phyloP scores from a whole-genome alignment of 2,888 invertebrate genomes.

The Leptogaster cylindrica region DNA sequence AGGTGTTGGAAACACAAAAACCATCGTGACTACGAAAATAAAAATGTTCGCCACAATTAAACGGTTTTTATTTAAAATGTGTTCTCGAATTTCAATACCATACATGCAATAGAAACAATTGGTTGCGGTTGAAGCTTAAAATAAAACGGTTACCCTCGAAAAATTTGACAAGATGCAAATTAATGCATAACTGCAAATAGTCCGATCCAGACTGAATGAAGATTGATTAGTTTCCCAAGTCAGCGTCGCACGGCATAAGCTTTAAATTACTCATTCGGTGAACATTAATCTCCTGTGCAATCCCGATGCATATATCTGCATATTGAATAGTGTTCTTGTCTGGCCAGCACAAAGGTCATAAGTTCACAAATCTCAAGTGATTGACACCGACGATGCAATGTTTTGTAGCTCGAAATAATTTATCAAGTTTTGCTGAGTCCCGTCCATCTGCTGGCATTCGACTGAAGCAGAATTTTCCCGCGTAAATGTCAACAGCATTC shows the following conservation, averaged over 20 bases:
- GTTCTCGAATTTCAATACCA: too few relatives aligned
- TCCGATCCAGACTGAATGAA: neutral
- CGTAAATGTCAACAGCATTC: too few relatives aligned
- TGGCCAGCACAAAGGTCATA: conserved; percentile 5
- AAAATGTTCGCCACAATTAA: too few relatives aligned
- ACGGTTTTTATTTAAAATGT: too few relatives aligned
- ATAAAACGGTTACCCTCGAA: too few relatives aligned
- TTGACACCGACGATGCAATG: conserved; percentile 3
- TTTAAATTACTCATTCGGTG: conserved; percentile 21
- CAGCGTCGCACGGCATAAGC: conserved; percentile 11
- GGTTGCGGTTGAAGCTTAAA: too few relatives aligned
- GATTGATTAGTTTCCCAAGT: conserved; percentile 9
- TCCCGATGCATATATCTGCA: conserved; percentile 2
- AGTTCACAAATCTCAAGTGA: conserved; percentile 23
- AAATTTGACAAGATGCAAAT: too few relatives aligned
- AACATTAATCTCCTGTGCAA: conserved; percentile 4
- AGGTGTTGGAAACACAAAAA: too few relatives aligned
- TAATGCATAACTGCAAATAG: conserved; percentile 11
- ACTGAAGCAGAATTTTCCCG: too few relatives aligned
- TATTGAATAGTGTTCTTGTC: neutral
- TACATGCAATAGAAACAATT: too few relatives aligned
- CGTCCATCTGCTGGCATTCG: too few relatives aligned
- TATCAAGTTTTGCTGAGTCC: conserved; percentile 17
- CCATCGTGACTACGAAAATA: too few relatives aligned
- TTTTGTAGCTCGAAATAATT: conserved; percentile 6